Conservation (phyloP, 1,140 invertebrate genomes). For the Halyomorpha halys region DNA sequence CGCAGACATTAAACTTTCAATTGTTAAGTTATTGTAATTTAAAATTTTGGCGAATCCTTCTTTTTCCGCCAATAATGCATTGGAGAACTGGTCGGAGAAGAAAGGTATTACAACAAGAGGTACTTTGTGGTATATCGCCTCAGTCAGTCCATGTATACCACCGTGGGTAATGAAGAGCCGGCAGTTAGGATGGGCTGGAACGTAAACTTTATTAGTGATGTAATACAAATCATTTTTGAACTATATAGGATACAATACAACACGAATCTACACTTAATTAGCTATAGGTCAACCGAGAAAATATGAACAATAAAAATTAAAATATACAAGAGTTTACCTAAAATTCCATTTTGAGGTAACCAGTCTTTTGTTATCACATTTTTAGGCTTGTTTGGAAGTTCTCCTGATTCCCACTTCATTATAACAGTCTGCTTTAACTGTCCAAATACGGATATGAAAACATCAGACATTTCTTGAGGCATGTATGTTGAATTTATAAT, state of each 20-base stretch:
- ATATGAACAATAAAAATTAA: too few species aligned
- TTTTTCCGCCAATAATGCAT: constrained; percentile 33
- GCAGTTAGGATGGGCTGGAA: too few species aligned
- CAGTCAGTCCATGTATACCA: constrained; percentile 56
- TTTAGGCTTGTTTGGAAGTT: background rate
- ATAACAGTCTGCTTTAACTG: background rate
- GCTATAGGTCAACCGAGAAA: too few species aligned
- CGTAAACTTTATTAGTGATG: too few species aligned
- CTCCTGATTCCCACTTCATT: background rate
- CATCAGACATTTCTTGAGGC: background rate
- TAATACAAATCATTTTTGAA: too few species aligned
- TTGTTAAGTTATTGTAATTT: constrained; percentile 24
- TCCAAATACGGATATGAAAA: background rate
- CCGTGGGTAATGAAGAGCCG: constrained; percentile 56
- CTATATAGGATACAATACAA: too few species aligned
- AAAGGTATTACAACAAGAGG: constrained; percentile 60
- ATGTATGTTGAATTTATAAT: background rate
- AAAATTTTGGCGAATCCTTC: constrained; percentile 30
- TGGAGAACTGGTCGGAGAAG: constrained; percentile 48
- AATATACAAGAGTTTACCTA: background rate
- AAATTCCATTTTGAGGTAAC: constrained; percentile 1
- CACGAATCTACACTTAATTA: too few species aligned
- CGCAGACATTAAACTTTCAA: constrained; percentile 20
- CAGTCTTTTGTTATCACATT: background rate
- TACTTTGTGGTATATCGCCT: constrained; percentile 55